Evolutionary conservation across 2,113 vertebrate species (phyloP), one percentile per base, ranked within the genome.

Genomic region (Prochilodus magdalenae): DNA sequence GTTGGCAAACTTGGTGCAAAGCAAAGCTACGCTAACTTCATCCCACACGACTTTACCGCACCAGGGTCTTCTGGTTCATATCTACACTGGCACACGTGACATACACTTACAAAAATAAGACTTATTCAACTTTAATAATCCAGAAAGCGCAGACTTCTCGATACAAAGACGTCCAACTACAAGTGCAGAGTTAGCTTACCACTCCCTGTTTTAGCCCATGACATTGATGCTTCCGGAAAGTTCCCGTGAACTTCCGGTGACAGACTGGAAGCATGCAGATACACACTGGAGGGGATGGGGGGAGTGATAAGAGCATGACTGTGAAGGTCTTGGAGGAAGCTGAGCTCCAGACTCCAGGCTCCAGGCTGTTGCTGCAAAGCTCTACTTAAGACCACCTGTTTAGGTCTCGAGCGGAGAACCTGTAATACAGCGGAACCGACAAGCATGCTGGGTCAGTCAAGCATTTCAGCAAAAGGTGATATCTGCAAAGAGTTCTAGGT

Each of bases 101-200:
- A 22, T 44, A 44, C 57, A 20, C 22, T 49, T 77, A 77, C 75
- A 77, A 77, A 76, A 76, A 77, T 36, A 57, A 55, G 7, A 49
- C n/a, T 36, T 55, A 0, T 14, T 3, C 29, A 14, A 36, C 49
- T 36, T 36, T 36, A 44, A 59, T 20, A 24, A 75, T 59, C 36
- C 71, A 30, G 27, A 36, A 44, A 59, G 20, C 29, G n/a, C 1
- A 57, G 2, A 16, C 29, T 24, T 5, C n/a, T n/a, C 27, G 47
- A 27, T 47, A 27, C 36, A 27, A 27, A 63, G 10, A 51, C 18
- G 22, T 57, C 59, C 47, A 30, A 14, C 55, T 44, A 13, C 16
- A 67, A 15, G 70, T 18, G 29, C 24, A 51, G 7, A 30, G 15
- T 5, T 36, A 49, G 7, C 66, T 51, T 7, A 16, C 30, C 8